Percentiles rank a stretch among this genome's conserved stretches.
phyloP scores from a whole-genome alignment of 1,140 invertebrate genomes.

The Diorhabda carinulata region DNA sequence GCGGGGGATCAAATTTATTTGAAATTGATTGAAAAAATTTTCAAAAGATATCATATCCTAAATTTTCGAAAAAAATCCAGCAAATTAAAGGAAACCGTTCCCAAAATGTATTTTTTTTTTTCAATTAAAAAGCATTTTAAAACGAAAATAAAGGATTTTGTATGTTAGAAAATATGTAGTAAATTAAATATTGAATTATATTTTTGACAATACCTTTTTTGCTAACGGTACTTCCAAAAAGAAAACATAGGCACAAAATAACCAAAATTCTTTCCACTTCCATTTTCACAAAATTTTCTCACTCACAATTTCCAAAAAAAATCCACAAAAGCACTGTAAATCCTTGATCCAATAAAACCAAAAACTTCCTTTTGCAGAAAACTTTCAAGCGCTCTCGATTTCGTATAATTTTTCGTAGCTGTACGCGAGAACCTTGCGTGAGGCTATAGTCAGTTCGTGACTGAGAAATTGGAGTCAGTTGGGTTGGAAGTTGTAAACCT shows the following conservation, averaged over 20 bases:
- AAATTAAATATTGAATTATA: too few species aligned
- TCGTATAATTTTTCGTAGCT: neutral
- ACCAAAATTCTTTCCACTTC: slow-evolving; percentile 7
- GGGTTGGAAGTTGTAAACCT: neutral
- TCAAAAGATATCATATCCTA: too few species aligned
- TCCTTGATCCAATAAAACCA: neutral
- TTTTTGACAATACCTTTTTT: neutral
- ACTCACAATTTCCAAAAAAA: neutral
- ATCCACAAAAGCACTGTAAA: slow-evolving; percentile 6
- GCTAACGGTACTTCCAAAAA: neutral
- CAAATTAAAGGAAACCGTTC: too few species aligned
- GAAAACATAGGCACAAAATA: slow-evolving; percentile 6
- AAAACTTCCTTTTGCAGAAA: neutral
- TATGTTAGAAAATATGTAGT: too few species aligned
- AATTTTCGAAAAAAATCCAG: too few species aligned
- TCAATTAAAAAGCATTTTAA: too few species aligned
- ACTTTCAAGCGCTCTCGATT: neutral
- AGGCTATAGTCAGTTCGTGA: slow-evolving; percentile 7
- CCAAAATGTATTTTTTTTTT: too few species aligned
- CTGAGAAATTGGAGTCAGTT: slow-evolving; percentile 3
- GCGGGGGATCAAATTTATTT: too few species aligned
- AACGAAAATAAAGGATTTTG: too few species aligned
- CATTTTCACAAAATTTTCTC: slow-evolving; percentile 7
- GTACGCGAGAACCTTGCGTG: slow-evolving; percentile 6
- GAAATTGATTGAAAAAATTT: too few species aligned